Base-by-base conservation (phyloP, 2,797 vertebrate species). In the Silurus aristotelis region DNA sequence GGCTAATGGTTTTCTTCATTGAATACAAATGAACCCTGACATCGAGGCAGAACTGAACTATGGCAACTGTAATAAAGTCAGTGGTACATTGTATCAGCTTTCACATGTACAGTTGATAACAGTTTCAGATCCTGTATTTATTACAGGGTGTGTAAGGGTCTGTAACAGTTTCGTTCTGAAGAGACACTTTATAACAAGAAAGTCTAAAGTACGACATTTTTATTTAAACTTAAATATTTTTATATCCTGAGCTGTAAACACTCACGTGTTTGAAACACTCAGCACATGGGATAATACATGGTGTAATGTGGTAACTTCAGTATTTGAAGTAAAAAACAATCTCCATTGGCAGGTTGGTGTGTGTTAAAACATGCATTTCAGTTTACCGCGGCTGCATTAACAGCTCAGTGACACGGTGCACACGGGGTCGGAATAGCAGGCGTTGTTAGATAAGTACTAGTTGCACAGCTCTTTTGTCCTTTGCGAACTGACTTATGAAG, bases 21-120 rank as follows among this genome's bases (percentile, higher is more conserved):
- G 89, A 38, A 38, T 85, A 92, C 88, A 94, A 92, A 92, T 95
- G 72, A 89, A 95, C 92, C 92, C 96, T 93, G 98, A 98, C 92
- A 97, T 97, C 87, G 95, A 96, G 38, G 95, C 97, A 96, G 97
- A 98, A 93, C 96, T 97, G 80, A 96, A 95, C 91, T 97, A 95
- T 6, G 94, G 96, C 73, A 96, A 98, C 92, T 99, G 97, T 91
- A 94, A 96, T 94, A 96, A 95, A 58, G 75, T 94, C 0, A 85
- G 89, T 88, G 91, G 89, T 3, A 89, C 66, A 64, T 43, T 48
- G 55, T 13, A 71, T 71, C 27, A 71, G 27, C 13, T 15, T 58
- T 70, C 38, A 64, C 61, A 68, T 82, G 80, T 15, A 31, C 58
- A 63, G 61, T 79, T 22, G 10, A 61, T 60, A 43, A 20, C 75